Percentiles rank a stretch among this genome's conserved stretches.
These are phyloP conservation scores for Mechanitis messenoides DNA, from an alignment of 2,888 invertebrate genomes.

Conservation along the genomic window DNA sequence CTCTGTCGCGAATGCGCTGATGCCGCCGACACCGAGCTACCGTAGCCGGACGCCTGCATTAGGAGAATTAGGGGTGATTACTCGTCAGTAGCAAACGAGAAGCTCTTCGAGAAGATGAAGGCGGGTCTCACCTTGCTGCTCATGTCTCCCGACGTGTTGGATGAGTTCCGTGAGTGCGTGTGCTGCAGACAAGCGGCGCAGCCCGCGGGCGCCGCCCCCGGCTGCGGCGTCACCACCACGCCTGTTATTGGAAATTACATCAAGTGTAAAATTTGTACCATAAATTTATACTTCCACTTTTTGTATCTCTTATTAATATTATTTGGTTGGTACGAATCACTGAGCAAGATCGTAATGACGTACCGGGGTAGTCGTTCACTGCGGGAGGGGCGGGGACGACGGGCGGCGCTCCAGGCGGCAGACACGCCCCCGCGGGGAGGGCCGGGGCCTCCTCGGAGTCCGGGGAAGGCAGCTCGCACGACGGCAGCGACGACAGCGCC, in stretches of 20 bases:
- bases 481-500: constrained; percentile 54
- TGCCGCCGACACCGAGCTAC: constrained; percentile 87
- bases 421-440: constrained; percentile 43
- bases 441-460: constrained; percentile 55
- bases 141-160: constrained; percentile 81
- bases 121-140: constrained; percentile 63
- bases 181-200: constrained; percentile 57
- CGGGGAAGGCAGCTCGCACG: constrained; percentile 58
- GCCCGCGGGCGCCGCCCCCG: constrained; percentile 29
- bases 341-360: background rate
- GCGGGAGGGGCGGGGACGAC: constrained; percentile 31
- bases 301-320: too few species aligned
- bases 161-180: constrained; percentile 85
- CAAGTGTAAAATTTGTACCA: too few species aligned
- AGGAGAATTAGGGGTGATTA: background rate
- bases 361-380: constrained; percentile 45
- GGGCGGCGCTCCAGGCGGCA: constrained; percentile 35
- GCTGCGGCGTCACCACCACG: constrained; percentile 32
- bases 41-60: constrained; percentile 90
- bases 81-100: background rate
- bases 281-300: too few species aligned
- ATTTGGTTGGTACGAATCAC: too few species aligned
- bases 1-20: constrained; percentile 93
- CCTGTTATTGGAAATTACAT: constrained; percentile 26
- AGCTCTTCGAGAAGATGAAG: background rate